A percentile compares a stretch with the other conserved stretches of the same genome.
phyloP scores from a whole-genome alignment of 2,113 vertebrate genomes.

The Labeo rohita region DNA sequence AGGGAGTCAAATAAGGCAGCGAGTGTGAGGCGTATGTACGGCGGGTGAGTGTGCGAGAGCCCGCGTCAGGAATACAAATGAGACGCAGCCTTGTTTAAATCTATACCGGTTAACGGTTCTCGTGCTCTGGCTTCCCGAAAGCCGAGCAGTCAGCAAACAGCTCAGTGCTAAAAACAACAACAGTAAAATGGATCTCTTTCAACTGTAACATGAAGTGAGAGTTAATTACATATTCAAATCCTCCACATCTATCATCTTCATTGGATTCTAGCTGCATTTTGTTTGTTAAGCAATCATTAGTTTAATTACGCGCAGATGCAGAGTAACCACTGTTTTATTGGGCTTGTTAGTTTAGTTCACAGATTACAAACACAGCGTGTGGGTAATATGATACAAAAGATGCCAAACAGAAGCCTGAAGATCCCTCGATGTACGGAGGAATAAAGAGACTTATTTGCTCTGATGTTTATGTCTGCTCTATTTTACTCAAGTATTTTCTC shows the following conservation, averaged over 20 bases:
- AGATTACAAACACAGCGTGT: slow-evolving; percentile 55
- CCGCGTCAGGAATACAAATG: slow-evolving; percentile 59
- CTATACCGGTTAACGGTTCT: slow-evolving; percentile 56
- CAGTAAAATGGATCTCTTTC: slow-evolving; percentile 45
- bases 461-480: slow-evolving; percentile 27
- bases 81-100: slow-evolving; percentile 55
- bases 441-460: slow-evolving; percentile 17
- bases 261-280: slow-evolving; percentile 43
- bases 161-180: slow-evolving; percentile 50
- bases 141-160: slow-evolving; percentile 24
- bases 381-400: slow-evolving; percentile 53
- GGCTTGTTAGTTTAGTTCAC: slow-evolving; percentile 53
- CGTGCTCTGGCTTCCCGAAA: slow-evolving; percentile 30
- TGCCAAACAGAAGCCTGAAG: slow-evolving; percentile 30
- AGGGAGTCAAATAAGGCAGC: slow-evolving; percentile 55
- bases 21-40: slow-evolving; percentile 52
- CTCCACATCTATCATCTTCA: slow-evolving; percentile 37
- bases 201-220: slow-evolving; percentile 32
- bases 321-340: slow-evolving; percentile 47
- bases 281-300: slow-evolving; percentile 52
- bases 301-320: slow-evolving; percentile 50
- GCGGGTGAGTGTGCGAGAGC: slow-evolving; percentile 40
- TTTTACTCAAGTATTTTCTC: slow-evolving; percentile 3
- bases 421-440: slow-evolving; percentile 22
- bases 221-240: slow-evolving; percentile 49